Conservation (phyloP, 2,888 invertebrate genomes). For the Scotopteryx bipunctaria region DNA sequence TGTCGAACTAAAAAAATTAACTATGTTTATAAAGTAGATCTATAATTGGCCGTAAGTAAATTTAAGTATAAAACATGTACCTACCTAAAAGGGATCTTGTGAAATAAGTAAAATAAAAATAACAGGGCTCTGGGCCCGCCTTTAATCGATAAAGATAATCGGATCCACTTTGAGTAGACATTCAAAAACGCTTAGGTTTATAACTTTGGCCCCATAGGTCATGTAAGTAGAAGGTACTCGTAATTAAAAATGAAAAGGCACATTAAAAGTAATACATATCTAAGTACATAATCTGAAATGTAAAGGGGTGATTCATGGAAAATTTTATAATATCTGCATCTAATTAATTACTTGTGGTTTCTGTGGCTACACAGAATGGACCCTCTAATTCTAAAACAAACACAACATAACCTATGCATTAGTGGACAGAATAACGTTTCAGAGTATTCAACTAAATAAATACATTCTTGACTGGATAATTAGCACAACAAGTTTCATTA, state of each 20-base stretch:
- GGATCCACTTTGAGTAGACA: slow-evolving; percentile 12
- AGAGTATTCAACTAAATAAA: slow-evolving; percentile 36
- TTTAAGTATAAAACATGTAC: no score
- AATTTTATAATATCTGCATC: neutral
- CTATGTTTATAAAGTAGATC: no score
- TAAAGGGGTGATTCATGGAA: neutral
- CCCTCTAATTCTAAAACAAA: slow-evolving; percentile 13
- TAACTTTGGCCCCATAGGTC: neutral
- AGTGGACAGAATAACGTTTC: slow-evolving; percentile 43
- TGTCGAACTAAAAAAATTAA: no score
- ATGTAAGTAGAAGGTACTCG: no score
- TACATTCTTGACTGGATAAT: slow-evolving; percentile 8
- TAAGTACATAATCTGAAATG: no score
- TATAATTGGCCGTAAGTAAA: no score
- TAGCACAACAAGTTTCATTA: slow-evolving; percentile 11
- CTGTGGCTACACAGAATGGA: slow-evolving; percentile 14
- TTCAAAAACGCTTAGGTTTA: neutral
- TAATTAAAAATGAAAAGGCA: no score
- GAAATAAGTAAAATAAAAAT: no score
- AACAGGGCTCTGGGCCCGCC: no score
- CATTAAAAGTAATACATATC: no score
- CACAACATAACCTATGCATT: slow-evolving; percentile 31
- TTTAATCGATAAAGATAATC: no score
- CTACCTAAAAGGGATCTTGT: no score
- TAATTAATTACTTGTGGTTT: neutral